A percentile compares a stretch with the other conserved stretches of the same genome.
Conservation (phyloP, 2,113 vertebrate species). For the Urocitellus parryii region DNA sequence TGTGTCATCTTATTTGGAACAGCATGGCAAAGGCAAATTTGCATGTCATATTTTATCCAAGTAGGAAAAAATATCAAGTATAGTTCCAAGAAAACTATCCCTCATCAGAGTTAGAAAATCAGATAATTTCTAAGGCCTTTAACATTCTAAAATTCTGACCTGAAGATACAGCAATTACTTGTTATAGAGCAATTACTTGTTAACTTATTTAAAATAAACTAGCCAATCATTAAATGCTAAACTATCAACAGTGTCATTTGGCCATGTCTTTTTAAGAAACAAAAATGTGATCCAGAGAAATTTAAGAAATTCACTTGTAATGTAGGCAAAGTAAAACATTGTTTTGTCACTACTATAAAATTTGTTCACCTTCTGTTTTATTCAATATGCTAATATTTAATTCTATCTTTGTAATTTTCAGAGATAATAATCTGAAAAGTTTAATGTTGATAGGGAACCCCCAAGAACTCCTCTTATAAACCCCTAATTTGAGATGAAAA, state of each 20-base stretch:
- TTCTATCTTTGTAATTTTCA: constrained; percentile 23
- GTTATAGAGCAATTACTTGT: not conserved
- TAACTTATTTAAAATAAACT: constrained; percentile 30
- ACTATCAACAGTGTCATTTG: constrained; percentile 1
- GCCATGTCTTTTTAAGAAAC: not conserved
- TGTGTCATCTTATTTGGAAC: constrained; percentile 13
- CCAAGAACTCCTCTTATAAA: not conserved
- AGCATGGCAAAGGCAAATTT: constrained; percentile 15
- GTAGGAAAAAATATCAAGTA: not conserved
- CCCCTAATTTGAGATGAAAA: constrained; percentile 1
- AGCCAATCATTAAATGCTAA: constrained; percentile 42
- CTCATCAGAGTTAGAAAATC: not conserved
- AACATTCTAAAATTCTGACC: constrained; percentile 11
- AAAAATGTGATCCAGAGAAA: constrained; percentile 50
- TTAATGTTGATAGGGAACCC: not conserved
- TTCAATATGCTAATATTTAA: constrained; percentile 38
- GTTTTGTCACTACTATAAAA: not conserved
- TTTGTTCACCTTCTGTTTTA: not conserved
- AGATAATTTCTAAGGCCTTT: not conserved
- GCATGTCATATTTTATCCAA: not conserved
- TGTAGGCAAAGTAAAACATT: constrained; percentile 21
- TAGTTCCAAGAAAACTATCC: not conserved
- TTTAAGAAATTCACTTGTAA: constrained; percentile 29
- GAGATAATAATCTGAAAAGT: not conserved
- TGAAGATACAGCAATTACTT: constrained; percentile 41